phyloP scores from a whole-genome alignment of 2,888 invertebrate species.

The Idaea aversata region DNA sequence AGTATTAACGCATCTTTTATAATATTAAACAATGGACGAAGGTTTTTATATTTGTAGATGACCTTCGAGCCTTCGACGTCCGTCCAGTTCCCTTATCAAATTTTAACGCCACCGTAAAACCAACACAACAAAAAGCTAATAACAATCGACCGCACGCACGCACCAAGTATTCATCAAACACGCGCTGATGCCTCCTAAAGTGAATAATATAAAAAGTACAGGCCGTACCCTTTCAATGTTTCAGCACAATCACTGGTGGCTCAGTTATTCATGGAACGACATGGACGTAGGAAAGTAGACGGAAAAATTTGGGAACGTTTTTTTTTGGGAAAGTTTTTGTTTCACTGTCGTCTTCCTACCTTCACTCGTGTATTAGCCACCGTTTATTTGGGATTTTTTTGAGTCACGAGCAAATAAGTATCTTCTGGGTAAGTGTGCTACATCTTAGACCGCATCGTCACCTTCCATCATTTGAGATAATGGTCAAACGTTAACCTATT shows the following conservation, averaged over 20 bases:
- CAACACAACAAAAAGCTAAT: not conserved
- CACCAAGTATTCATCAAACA: slow-evolving; percentile 23
- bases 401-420: no score
- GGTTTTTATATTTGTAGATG: not conserved
- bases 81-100: not conserved
- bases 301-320: slow-evolving; percentile 11
- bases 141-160: not conserved
- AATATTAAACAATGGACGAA: not conserved
- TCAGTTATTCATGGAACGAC: slow-evolving; percentile 58
- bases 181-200: slow-evolving; percentile 31
- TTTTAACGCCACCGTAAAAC: not conserved
- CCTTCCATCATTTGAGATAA: no score
- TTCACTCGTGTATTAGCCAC: no score
- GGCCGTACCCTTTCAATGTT: slow-evolving; percentile 48
- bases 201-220: slow-evolving; percentile 48
- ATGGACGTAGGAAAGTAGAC: slow-evolving; percentile 32
- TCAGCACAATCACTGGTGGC: slow-evolving; percentile 59
- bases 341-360: no score
- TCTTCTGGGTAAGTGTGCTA: no score
- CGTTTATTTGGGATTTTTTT: no score
- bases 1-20: not conserved
- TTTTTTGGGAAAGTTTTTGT: not conserved
- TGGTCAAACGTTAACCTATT: no score
- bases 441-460: no score
- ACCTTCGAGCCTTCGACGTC: not conserved